Evolutionary conservation across 1,140 invertebrate species (phyloP), one percentile per base, ranked within the genome.

Genomic region (Hyles vespertilio): DNA sequence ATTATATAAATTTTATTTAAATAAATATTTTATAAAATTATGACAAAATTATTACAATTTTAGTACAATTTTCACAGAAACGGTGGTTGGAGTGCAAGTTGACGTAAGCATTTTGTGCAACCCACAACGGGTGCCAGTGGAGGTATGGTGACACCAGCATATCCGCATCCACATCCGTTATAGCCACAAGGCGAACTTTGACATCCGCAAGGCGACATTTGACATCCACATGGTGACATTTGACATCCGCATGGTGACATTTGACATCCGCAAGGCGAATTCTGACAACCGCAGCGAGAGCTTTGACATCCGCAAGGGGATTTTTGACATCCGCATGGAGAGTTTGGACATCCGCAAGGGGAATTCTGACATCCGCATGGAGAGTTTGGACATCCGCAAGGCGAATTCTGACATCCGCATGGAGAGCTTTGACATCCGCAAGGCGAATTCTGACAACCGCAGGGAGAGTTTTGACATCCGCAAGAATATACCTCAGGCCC

Each of bases 221-320:
- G 33, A 48, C 62, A 64, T 34, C 50, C 58, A 12, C 48, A 59
- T 5, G 51, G 44, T 3, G 54, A 47, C 11, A 55, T 22, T 1
- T 56, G 44, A 46, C 43, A 54, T 12, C 52, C 43, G 22, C 43
- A 22, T 22, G 22, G 22, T 22, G 22, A 22, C 22, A 22, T 22
- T 22, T 22, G 22, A 22, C 22, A 22, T 22, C 22, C 22, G 22
- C 22, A 54, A 12, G 9, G 8, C 5, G 10, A 10, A 54, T 11
- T 5, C 10, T 5, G 11, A 5, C 52, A 43, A 33, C 36, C 52
- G 52, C 9, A 54, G 43, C 3, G 51, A 9, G 33, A 48, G 5
- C 44, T 36, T 10, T 34, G 36, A 36, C 58, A 60, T 32, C 9
- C 7, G 12, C 59, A 60, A 32, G 34, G 47, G 0, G 45, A 46